These are phyloP conservation scores for Drosophila kuntzei DNA, from an alignment of 2,888 invertebrate genomes.

Conservation along the genomic window DNA sequence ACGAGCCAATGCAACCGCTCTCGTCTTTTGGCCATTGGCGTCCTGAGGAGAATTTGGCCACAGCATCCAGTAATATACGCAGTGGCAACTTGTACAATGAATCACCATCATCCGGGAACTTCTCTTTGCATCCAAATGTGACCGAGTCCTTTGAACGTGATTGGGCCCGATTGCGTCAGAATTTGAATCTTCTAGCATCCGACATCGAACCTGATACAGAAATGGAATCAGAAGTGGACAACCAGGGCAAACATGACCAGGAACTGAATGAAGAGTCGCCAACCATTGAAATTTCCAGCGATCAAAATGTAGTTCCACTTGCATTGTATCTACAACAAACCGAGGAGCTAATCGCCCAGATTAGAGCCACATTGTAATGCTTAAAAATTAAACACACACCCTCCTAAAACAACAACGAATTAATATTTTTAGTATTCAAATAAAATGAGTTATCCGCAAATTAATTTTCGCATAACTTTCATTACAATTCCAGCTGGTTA, in stretches of 20 bases:
- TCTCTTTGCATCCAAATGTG: neutral
- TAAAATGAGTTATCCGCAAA: slow-evolving; percentile 3
- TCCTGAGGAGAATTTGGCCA: neutral
- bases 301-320: slow-evolving; percentile 7
- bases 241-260: neutral
- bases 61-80: neutral
- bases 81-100: neutral
- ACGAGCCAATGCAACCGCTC: neutral
- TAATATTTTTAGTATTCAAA: slow-evolving; percentile 5
- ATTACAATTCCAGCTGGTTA: neutral
- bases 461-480: neutral
- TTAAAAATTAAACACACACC: neutral
- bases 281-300: neutral
- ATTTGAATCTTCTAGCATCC: neutral
- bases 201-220: neutral
- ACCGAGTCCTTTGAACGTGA: neutral
- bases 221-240: neutral
- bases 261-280: neutral
- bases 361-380: neutral
- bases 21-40: neutral
- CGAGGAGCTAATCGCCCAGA: slow-evolving; percentile 16
- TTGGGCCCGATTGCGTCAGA: neutral
- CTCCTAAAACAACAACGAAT: no score
- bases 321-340: slow-evolving; percentile 10
- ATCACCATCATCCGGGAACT: neutral